Evolutionary conservation across 2,113 vertebrate species (phyloP).

Genomic region (Nerophis lumbriciformis): DNA sequence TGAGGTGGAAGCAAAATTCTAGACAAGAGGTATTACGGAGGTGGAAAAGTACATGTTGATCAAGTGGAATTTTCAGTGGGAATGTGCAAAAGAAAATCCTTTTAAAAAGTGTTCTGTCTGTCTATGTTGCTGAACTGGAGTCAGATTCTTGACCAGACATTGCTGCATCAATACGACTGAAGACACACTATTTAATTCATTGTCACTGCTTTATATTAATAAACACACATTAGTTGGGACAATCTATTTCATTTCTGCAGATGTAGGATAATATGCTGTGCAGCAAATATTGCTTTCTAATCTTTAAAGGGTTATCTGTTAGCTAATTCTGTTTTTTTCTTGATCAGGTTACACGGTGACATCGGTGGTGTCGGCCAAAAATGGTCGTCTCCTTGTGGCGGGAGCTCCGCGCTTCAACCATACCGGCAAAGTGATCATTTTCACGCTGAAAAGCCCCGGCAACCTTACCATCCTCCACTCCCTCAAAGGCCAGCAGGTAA

Average conservation of each 20-base stretch:
- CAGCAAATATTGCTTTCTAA: no score
- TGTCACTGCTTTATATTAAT: no score
- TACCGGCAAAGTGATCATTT: slow-evolving; percentile 94
- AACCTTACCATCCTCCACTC: slow-evolving; percentile 90
- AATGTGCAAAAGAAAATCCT: slow-evolving; percentile 23
- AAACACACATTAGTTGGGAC: neutral
- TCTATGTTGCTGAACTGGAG: neutral
- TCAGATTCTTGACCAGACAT: neutral
- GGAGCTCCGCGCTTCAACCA: slow-evolving; percentile 97
- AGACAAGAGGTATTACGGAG: slow-evolving; percentile 26
- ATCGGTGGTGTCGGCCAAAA: slow-evolving; percentile 80
- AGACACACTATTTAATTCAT: no score
- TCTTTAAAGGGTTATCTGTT: neutral
- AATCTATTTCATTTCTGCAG: neutral
- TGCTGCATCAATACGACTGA: no score
- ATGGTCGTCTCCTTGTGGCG: slow-evolving; percentile 79
- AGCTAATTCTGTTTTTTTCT: slow-evolving; percentile 6
- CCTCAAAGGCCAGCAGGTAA: slow-evolving; percentile 89
- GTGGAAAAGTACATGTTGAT: slow-evolving; percentile 45
- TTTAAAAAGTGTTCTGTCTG: neutral
- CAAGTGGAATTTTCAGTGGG: slow-evolving; percentile 36
- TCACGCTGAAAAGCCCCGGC: slow-evolving; percentile 83
- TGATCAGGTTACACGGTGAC: slow-evolving; percentile 90
- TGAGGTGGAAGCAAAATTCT: slow-evolving; percentile 46
- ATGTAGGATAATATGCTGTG: neutral